Percentiles rank a stretch among this genome's conserved stretches.
Conservation (phyloP, 2,888 invertebrate species). For the Blastobasis lacticolella region DNA sequence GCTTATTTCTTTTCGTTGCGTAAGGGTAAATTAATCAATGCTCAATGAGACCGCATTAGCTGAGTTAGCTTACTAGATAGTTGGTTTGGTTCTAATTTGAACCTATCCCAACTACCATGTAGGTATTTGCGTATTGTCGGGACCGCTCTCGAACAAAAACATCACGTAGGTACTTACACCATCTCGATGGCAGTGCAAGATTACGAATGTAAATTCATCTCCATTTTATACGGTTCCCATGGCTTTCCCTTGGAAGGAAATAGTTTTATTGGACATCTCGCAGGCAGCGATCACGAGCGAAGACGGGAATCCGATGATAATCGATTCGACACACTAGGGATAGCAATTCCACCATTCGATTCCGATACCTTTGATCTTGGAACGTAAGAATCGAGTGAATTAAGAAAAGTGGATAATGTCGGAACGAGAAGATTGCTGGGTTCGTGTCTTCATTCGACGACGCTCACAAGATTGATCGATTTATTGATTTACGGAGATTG, state of each 20-base stretch:
- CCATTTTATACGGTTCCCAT: constrained; percentile 32
- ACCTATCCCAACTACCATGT: too few relatives aligned
- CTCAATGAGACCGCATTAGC: too few relatives aligned
- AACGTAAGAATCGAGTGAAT: constrained; percentile 6
- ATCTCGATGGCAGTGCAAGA: neutral
- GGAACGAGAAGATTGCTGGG: neutral
- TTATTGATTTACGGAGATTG: too few relatives aligned
- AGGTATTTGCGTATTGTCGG: too few relatives aligned
- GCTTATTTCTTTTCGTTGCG: too few relatives aligned
- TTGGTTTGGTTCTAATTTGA: too few relatives aligned
- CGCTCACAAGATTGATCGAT: too few relatives aligned
- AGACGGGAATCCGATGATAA: constrained; percentile 35
- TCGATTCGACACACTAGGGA: constrained; percentile 44
- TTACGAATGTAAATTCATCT: constrained; percentile 9
- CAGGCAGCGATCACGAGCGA: constrained; percentile 39
- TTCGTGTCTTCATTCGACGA: neutral
- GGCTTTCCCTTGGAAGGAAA: constrained; percentile 29
- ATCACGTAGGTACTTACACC: too few relatives aligned
- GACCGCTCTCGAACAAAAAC: too few relatives aligned
- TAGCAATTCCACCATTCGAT: constrained; percentile 15
- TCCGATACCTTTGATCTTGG: constrained; percentile 1
- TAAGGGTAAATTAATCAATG: too few relatives aligned
- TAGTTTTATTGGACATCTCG: constrained; percentile 17
- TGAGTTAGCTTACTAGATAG: too few relatives aligned
- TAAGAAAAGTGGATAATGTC: neutral